phyloP scores from a whole-genome alignment of 2,888 invertebrate genomes.

The Rugalucina vietnamica region DNA sequence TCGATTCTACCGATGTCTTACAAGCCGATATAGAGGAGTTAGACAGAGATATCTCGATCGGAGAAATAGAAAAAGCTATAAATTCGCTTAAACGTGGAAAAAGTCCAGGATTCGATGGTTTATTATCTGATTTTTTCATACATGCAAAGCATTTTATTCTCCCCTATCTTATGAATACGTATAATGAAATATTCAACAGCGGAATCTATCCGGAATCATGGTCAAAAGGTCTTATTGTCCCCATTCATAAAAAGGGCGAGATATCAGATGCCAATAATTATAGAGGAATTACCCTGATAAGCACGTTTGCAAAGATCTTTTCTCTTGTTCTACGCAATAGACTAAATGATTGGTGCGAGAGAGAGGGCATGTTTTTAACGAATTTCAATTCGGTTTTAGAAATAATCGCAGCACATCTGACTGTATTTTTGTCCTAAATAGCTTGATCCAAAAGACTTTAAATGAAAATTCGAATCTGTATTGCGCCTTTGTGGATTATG shows the following conservation, averaged over 20 bases:
- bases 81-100: background rate
- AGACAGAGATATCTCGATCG: background rate
- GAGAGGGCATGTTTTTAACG: background rate
- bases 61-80: background rate
- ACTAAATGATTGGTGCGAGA: background rate
- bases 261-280: background rate
- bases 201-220: constrained; percentile 11
- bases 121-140: background rate
- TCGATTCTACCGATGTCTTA: too few relatives aligned
- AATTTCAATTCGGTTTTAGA: constrained; percentile 18
- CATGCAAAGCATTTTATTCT: background rate
- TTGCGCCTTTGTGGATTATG: constrained; percentile 27
- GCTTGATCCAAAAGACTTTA: background rate
- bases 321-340: background rate
- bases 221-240: constrained; percentile 8
- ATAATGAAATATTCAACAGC: constrained; percentile 10
- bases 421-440: constrained; percentile 13
- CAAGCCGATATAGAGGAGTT: background rate
- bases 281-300: background rate
- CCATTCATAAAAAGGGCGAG: constrained; percentile 11
- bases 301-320: constrained; percentile 4
- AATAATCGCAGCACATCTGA: background rate
- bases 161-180: background rate
- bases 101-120: background rate
- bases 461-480: background rate